Percentiles rank a stretch among this genome's conserved stretches.
Evolutionary conservation across 2,113 vertebrate species (phyloP).

Genomic region (Geococcyx californianus): DNA sequence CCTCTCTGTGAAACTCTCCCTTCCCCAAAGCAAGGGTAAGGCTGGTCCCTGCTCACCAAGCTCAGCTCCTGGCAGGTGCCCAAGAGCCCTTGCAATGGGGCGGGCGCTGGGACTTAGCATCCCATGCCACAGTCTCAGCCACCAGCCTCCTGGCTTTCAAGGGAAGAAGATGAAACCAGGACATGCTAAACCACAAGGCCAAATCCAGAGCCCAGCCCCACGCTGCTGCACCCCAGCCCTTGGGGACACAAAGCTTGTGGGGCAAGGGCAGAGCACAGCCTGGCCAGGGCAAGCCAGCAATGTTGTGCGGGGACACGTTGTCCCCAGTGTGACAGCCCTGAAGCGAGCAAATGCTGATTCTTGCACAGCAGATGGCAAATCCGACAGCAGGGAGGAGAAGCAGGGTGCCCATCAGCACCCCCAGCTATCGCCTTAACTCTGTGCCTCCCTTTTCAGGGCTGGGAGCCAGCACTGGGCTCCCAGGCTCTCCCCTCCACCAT

Average conservation of each 20-base stretch:
- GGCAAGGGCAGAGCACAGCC: neutral
- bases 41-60: neutral
- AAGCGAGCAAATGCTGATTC: constrained; percentile 42
- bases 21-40: neutral
- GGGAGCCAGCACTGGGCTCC: constrained; percentile 1
- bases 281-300: neutral
- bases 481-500: neutral
- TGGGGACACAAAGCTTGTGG: fast-evolving
- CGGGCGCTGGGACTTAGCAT: too few relatives aligned
- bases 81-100: neutral
- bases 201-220: neutral
- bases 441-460: constrained; percentile 13
- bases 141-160: neutral
- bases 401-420: constrained; percentile 47
- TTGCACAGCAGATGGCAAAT: constrained; percentile 64
- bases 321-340: neutral
- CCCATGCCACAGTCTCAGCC: fast-evolving
- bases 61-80: neutral
- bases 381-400: constrained; percentile 41
- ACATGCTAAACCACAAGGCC: neutral
- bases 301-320: neutral
- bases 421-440: constrained; percentile 41
- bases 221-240: neutral
- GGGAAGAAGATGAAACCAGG: neutral
- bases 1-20: neutral